Evolutionary conservation across 2,797 vertebrate genomes (phyloP).

Genomic region (Nannoperca australis): DNA sequence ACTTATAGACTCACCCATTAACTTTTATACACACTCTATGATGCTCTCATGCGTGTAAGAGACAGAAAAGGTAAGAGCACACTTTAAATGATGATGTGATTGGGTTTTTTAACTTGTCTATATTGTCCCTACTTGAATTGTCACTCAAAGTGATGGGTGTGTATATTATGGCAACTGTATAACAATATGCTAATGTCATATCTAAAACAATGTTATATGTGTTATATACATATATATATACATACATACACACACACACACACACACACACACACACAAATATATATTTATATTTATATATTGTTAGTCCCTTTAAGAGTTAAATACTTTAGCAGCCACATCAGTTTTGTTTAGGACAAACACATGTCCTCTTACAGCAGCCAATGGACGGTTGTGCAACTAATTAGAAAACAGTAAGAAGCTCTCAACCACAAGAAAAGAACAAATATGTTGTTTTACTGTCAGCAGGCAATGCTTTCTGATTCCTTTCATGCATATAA

Average conservation of each 20-base stretch:
- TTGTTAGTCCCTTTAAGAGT: constrained; percentile 46
- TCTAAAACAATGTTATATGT: not conserved
- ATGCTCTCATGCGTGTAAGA: constrained; percentile 15
- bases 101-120: too few relatives aligned
- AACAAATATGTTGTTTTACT: constrained; percentile 55
- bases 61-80: constrained; percentile 66
- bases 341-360: constrained; percentile 69
- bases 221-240: not conserved
- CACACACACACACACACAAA: too few relatives aligned
- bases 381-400: constrained; percentile 59
- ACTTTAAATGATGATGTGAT: not conserved
- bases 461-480: constrained; percentile 42
- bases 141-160: not conserved
- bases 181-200: not conserved
- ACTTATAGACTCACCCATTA: constrained; percentile 8
- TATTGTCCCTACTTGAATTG: too few relatives aligned
- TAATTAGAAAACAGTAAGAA: constrained; percentile 72
- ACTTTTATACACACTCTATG: not conserved
- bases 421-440: constrained; percentile 53
- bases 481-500: constrained; percentile 46
- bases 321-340: constrained; percentile 64
- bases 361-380: constrained; percentile 62
- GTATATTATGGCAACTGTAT: not conserved
- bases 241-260: not conserved
- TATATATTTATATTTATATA: not conserved